Evolutionary conservation across 2,113 vertebrate species (phyloP), one percentile per base, ranked within the genome.

Genomic region (Xenus cinereus): DNA sequence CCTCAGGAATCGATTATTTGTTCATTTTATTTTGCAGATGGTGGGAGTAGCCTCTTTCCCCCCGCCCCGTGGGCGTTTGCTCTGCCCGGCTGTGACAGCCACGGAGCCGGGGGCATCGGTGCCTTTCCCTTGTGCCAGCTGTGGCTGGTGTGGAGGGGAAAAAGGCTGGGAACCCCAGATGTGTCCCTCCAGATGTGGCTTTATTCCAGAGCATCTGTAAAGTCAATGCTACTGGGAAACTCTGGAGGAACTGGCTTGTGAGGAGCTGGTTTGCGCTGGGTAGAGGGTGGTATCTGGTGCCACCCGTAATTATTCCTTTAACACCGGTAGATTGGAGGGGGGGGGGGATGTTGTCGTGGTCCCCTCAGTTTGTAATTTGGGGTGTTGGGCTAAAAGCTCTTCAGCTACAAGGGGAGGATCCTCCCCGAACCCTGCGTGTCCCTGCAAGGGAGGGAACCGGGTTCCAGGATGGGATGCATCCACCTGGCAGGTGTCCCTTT

Each of bases 81-180:
- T 35, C 50, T 59, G 43, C 27, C 56, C 1, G 6, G 63, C 39
- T 10, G 0, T 1, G 33, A 5, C 35, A 22, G 33, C 2, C 6
- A 8, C 8, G 0, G 27, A 0, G 39, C 56, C 13, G 1, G 26
- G n/a, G 83, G 87, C 53, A 30, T 12, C 0, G 4, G 7, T 41
- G 87, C 84, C 37, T 62, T 15, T 32, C 32, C 69, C 68, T 73
- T 1, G 0, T 3, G 5, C 51, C 0, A 0, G 51, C 46, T 48
- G 46, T 48, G 46, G 46, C 20, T 48, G 46, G 22, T 46, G 50
- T 26, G 24, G 26, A 14, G 26, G 51, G 14, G 51, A 14, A 26
- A 24, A 15, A 75, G 56, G 41, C 2, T 71, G 87, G 57, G 23
- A 57, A 0, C 2, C 48, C 86, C 43, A 45, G 66, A 10, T 83